phyloP scores from a whole-genome alignment of 53 echinoderm and acorn worm species.

The Echinarachnius parma region DNA sequence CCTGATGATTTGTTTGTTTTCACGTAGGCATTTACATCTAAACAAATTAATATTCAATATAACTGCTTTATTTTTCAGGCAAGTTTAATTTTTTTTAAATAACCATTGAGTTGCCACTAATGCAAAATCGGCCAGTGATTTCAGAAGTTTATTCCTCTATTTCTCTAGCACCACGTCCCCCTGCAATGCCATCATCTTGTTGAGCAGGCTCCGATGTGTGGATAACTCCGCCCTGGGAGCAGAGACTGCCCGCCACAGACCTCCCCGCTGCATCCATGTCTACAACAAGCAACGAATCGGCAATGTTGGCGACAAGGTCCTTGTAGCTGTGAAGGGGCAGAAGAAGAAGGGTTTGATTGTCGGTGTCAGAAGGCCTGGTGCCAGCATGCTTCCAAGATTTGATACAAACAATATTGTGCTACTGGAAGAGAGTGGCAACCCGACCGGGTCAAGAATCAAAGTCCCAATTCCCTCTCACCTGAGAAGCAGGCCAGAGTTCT shows the following conservation, averaged over 20 bases:
- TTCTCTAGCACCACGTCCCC: conserved; percentile 74
- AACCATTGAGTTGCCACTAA: no score
- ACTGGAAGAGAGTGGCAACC: conserved; percentile 85
- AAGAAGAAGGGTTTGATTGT: conserved; percentile 90
- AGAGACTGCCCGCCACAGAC: conserved; percentile 61
- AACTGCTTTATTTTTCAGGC: no score
- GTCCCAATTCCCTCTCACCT: conserved; percentile 86
- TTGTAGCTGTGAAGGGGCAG: conserved; percentile 78
- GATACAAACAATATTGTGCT: conserved; percentile 91
- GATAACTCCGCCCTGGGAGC: conserved; percentile 89
- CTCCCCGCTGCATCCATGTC: conserved; percentile 85
- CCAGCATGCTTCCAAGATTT: conserved; percentile 77
- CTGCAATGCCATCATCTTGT: conserved; percentile 56
- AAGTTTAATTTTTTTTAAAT: no score
- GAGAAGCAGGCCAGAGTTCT: conserved; percentile 72
- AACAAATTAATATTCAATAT: no score
- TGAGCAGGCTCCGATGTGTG: conserved; percentile 78
- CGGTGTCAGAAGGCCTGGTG: conserved; percentile 67
- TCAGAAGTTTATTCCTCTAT: no score
- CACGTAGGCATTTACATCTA: no score
- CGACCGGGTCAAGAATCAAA: conserved; percentile 88
- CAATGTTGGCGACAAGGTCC: conserved; percentile 74
- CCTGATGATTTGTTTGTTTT: no score
- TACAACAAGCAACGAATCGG: conserved; percentile 87
- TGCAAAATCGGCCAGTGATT: no score